Conservation (phyloP, 1,140 invertebrate genomes). For the Diprion similis region DNA sequence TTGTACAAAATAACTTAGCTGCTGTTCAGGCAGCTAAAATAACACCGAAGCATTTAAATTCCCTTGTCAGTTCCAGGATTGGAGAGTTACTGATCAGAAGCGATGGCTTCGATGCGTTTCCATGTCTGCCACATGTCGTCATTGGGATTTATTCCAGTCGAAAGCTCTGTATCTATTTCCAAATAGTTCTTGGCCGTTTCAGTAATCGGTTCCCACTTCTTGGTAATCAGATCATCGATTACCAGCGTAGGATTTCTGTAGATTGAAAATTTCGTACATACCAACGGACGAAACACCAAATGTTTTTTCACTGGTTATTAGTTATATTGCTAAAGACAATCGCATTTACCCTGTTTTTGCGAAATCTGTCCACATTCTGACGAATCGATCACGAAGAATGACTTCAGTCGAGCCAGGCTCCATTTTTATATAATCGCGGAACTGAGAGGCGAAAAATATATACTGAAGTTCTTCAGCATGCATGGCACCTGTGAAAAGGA, state of each 20-base stretch:
- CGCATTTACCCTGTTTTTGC: too few species aligned
- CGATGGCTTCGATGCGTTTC: background rate
- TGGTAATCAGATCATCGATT: conserved; percentile 38
- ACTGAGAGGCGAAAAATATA: background rate
- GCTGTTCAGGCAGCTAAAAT: too few species aligned
- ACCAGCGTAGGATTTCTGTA: conserved; percentile 56
- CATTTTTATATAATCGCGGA: background rate
- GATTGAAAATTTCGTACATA: conserved; percentile 11
- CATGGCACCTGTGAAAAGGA: background rate
- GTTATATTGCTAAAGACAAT: too few species aligned
- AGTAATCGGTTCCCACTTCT: conserved; percentile 50
- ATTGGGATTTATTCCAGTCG: conserved; percentile 33
- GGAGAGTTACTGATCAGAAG: background rate
- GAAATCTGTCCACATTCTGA: background rate
- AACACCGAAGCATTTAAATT: too few species aligned
- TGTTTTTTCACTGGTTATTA: too few species aligned
- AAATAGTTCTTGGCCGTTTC: conserved; percentile 48
- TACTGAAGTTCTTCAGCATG: conserved; percentile 5
- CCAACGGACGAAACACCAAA: too few species aligned
- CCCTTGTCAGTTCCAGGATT: background rate
- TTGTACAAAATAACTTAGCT: too few species aligned
- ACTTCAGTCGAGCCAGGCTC: background rate
- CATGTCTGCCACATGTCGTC: conserved; percentile 13
- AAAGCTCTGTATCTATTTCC: conserved; percentile 43
- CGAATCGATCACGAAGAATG: background rate